phyloP scores from a whole-genome alignment of 2,113 vertebrate species.

The Podarcis muralis region DNA sequence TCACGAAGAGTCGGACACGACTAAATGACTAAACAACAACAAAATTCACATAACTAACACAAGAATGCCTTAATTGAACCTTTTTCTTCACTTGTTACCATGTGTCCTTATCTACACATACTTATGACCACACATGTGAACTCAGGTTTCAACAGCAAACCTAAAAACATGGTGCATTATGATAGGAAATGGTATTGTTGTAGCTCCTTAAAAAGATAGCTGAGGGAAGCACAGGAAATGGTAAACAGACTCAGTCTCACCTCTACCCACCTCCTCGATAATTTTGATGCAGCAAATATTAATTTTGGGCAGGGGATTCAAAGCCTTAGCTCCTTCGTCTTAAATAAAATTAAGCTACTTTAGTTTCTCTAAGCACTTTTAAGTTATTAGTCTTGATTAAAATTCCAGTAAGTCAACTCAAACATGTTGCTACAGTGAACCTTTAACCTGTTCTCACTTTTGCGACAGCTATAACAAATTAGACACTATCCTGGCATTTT shows the following conservation, averaged over 20 bases:
- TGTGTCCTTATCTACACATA: too few species aligned
- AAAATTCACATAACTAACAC: background rate
- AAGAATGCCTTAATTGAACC: background rate
- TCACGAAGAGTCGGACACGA: too few species aligned
- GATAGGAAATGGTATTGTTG: too few species aligned
- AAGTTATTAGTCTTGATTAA: background rate
- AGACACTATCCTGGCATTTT: conserved; percentile 13
- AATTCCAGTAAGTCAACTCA: conserved; percentile 18
- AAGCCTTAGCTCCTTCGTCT: background rate
- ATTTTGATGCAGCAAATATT: background rate
- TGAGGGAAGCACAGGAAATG: background rate
- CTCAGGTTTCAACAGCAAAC: too few species aligned
- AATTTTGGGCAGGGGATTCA: background rate
- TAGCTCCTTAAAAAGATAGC: background rate
- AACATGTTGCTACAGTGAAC: conserved; percentile 22
- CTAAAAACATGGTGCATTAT: too few species aligned
- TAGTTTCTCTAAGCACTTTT: conserved; percentile 11
- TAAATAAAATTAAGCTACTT: background rate
- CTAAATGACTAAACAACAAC: too few species aligned
- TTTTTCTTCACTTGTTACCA: too few species aligned
- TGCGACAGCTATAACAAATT: background rate
- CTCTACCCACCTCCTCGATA: background rate
- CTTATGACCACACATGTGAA: too few species aligned
- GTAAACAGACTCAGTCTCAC: background rate
- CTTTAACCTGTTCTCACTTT: conserved; percentile 34